These are phyloP conservation scores for Xestobium rufovillosum DNA, from an alignment of 2,888 invertebrate species.

Conservation along the genomic window DNA sequence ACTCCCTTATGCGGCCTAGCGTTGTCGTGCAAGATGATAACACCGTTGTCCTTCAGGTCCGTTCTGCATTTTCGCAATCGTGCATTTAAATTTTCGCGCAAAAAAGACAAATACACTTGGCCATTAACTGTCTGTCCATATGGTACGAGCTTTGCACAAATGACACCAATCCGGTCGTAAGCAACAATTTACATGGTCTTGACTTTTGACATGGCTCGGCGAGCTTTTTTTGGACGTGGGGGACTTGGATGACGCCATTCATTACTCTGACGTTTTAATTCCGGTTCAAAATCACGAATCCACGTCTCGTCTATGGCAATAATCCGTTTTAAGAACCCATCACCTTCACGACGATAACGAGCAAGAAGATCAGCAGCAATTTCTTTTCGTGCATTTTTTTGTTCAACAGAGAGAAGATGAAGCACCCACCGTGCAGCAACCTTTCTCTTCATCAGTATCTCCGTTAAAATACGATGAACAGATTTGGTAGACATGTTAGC, in stretches of 20 bases:
- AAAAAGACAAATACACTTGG: background rate
- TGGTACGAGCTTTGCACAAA: slow-evolving; percentile 2
- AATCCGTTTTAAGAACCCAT: slow-evolving; percentile 1
- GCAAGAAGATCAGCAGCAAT: slow-evolving; percentile 1
- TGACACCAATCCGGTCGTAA: slow-evolving; percentile 1
- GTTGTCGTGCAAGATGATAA: no score
- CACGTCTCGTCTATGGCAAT: slow-evolving; percentile 2
- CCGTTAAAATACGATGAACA: slow-evolving; percentile 1
- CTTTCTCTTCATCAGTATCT: background rate
- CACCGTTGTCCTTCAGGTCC: background rate
- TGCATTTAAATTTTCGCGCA: background rate
- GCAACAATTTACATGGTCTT: background rate
- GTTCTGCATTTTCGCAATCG: background rate
- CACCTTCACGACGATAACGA: slow-evolving; percentile 1
- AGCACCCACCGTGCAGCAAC: slow-evolving; percentile 1
- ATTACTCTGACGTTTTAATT: slow-evolving; percentile 1
- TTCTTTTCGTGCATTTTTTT: slow-evolving; percentile 1
- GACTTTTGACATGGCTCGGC: background rate
- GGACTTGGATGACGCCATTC: slow-evolving; percentile 2
- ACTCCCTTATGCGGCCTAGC: no score
- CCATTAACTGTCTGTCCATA: no score
- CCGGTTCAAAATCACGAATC: slow-evolving; percentile 2
- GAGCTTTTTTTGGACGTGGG: slow-evolving; percentile 3
- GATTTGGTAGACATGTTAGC: slow-evolving; percentile 3
- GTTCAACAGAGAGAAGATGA: background rate